Conservation (phyloP, 1,140 invertebrate species). For the Aphidius gifuensis region DNA sequence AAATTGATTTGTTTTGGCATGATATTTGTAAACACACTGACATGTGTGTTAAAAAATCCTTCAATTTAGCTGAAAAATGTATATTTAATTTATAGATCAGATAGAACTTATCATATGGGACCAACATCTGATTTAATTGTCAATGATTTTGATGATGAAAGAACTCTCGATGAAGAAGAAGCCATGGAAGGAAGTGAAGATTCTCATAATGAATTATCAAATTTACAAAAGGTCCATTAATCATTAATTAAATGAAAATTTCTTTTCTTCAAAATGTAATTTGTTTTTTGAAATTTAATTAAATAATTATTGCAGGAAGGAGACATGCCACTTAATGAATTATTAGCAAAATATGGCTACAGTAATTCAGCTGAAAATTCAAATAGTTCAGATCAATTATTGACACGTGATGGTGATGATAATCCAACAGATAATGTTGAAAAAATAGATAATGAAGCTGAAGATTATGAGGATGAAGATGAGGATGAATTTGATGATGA, state of each 20-base stretch:
- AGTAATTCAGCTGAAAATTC: constrained; percentile 48
- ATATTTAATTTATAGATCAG: constrained; percentile 36
- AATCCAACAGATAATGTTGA: constrained; percentile 37
- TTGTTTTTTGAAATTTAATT: background rate
- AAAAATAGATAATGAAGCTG: constrained; percentile 39
- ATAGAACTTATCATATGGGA: constrained; percentile 64
- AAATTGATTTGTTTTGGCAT: background rate
- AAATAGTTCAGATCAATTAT: constrained; percentile 44
- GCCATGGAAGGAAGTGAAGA: constrained; percentile 84
- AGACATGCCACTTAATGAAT: constrained; percentile 92
- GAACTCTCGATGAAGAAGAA: constrained; percentile 94
- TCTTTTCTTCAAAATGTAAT: background rate
- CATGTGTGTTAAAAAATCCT: background rate
- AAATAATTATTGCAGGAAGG: constrained; percentile 55
- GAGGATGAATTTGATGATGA: constrained; percentile 52
- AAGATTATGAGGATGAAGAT: constrained; percentile 34
- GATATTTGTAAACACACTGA: background rate
- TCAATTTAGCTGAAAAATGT: no score
- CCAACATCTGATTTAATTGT: constrained; percentile 85
- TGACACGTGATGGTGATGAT: constrained; percentile 41
- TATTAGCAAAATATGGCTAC: constrained; percentile 85
- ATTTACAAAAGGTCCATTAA: constrained; percentile 72
- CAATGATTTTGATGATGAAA: constrained; percentile 95
- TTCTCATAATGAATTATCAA: constrained; percentile 82
- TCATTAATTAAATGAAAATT: no score